Base-by-base conservation (phyloP, 2,797 vertebrate species). In the Darevskia nairensis region DNA sequence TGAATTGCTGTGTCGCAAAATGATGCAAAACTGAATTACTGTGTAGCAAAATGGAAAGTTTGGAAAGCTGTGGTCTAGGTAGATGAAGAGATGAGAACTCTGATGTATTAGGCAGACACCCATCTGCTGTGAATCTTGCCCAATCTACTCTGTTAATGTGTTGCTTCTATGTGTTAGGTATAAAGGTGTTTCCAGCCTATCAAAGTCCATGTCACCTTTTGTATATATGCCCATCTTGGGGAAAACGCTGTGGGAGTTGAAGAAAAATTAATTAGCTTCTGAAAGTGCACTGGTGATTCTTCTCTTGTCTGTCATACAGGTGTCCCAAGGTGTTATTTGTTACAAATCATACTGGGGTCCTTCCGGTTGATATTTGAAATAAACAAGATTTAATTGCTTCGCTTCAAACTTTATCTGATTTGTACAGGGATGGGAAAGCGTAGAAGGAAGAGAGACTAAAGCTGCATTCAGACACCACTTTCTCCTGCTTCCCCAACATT, bases 241-340 rank as follows among this genome's bases (percentile, higher is more conserved):
- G 50, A 29, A 78, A 80, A 41, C 78, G 79, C 74, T 13, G 7
- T 5, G 25, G 0, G 69, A 81, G 90, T 44, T 59, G 19, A 79
- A 66, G 66, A 80, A 86, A 6, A 72, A 80, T 3, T 79, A 29
- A 4, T 27, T 88, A 35, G 80, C 29, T 77, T 25, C 77, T 83
- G 81, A n/a, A 68, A 41, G 8, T 6, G 0, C 0, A 1, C 0
- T 83, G 82, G 76, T 87, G 19, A 1, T 19, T 35, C 27, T 78
- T 68, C 13, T 3, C 0, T 39, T 0, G 1, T 1, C 55, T 17
- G 89, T 0, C 15, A 0, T 0, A 1, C 74, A 17, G 87, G 21
- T 32, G 82, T 27, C 59, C 0, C 1, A 9, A 72, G 71, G 66
- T 72, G 71, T 72, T 72, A 32, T 32, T n/a, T 72, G n/a, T 32